Evolutionary conservation across 2,888 invertebrate genomes (phyloP), one percentile per base, ranked within the genome.

Genomic region (Stenotaenia linearis): DNA sequence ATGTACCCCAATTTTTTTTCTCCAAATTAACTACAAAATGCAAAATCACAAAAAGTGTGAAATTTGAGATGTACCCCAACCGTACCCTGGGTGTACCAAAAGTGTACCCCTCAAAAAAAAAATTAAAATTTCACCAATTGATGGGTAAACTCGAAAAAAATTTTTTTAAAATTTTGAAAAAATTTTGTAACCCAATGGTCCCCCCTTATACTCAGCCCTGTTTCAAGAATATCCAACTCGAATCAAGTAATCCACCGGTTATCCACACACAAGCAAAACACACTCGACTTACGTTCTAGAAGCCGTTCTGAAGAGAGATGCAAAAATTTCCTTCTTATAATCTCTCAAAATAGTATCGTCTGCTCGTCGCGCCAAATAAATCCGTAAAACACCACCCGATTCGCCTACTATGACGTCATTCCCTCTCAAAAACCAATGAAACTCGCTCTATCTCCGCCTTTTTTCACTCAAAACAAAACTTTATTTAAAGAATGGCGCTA

Each of bases 211-310:
- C 75, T 75, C 75, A 75, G 75, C 75, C 30, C 75, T 75, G 12
- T 12, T 28, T 75, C 75, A 15, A 35, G 45, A 45, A 28, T 45
- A 35, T 79, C 50, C 37, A 76, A 30, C 15, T 40, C 10, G 7
- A 78, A 61, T 35, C 78, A 37, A 75, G 40, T 40, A 30, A 21
- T 35, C 30, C 40, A 35, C 35, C n/a, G n/a, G n/a, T n/a, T n/a
- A n/a, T n/a, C 10, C 77, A 77, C 35, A 15, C 18, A 35, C 32
- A 40, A 35, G 6, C 45, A 25, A 69, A 56, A 45, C 10, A 30
- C 15, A 21, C 28, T 61, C 18, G 87, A 84, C 95, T 95, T 95
- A 94, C 95, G 95, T 94, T 93, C 94, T 92, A 91, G 93, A 93
- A 94, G 95, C 94, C 94, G 94, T 94, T 95, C 95, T 95, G 95